Base-by-base conservation (phyloP, 2,113 vertebrate genomes). In the Regulus satrapa region DNA sequence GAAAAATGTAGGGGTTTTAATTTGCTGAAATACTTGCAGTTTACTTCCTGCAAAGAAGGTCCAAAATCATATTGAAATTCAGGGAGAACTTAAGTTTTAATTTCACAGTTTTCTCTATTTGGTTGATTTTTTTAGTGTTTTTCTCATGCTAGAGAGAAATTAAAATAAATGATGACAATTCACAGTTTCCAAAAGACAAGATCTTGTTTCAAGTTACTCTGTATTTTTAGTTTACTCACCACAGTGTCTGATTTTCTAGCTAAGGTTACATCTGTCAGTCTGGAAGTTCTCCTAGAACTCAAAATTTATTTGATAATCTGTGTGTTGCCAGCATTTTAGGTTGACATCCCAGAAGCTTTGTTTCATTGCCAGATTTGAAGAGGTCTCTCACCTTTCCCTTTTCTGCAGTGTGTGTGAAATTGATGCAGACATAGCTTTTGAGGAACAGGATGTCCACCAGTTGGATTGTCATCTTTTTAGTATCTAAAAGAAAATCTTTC, bases 281-380 rank as follows among this genome's bases (percentile, higher is more conserved):
- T 92, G 82, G 94, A 93, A 95, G 36, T 59, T 93, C 36, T 90
- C 78, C 48, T 82, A 75, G 85, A 94, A 59, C 26, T 79, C 69
- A 81, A 66, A 78, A 74, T 67, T n/a, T 58, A 15, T 84, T 77
- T 89, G 34, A 72, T 82, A 78, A 68, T 67, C 26, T 89, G 4
- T 51, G 21, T 58, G 28, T 68, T 88, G 48, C 61, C 80, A 88
- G 72, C 12, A 55, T 29, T 71, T 34, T 62, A 45, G 15, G 38
- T 41, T 87, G 64, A 62, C 29, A 13, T 80, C 54, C 5, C 62
- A 63, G 69, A 68, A 79, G 52, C 21, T 83, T 82, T 94, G 23
- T 51, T 68, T 7, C 43, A 5, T 8, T 92, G 40, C 58, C 36
- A 43, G 36, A 48, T 75, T 78, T 9, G 15, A 46, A 72, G 49